Percentiles rank a stretch among this genome's conserved stretches.
Conservation (phyloP, 2,113 vertebrate genomes). For the Oriolus oriolus region DNA sequence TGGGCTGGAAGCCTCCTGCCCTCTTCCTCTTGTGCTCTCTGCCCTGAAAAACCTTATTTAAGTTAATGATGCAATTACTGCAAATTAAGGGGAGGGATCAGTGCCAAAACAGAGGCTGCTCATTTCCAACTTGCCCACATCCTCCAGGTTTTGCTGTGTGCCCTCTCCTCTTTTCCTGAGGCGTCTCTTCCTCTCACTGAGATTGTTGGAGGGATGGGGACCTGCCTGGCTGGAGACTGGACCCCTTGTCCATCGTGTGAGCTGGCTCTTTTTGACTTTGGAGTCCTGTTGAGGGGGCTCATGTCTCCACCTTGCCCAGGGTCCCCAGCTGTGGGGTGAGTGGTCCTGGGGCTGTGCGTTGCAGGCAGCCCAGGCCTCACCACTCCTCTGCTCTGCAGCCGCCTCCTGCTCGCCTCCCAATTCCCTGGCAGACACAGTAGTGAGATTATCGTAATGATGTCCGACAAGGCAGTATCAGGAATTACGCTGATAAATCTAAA, state of each 20-base stretch:
- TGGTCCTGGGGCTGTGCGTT: neutral
- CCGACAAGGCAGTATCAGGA: slow-evolving; percentile 60
- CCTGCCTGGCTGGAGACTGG: neutral
- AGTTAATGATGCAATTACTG: slow-evolving; percentile 33
- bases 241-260: neutral
- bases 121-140: neutral
- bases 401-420: neutral
- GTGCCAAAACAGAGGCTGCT: slow-evolving; percentile 30
- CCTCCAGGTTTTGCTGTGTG: neutral
- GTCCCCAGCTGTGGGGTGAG: neutral
- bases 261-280: neutral
- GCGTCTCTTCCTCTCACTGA: neutral
- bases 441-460: slow-evolving; percentile 67
- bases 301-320: neutral
- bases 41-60: neutral
- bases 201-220: neutral
- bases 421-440: slow-evolving; percentile 4
- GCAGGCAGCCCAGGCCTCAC: neutral
- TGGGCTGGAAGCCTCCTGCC: neutral
- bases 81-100: slow-evolving; percentile 24
- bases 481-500: slow-evolving; percentile 66
- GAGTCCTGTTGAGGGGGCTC: neutral
- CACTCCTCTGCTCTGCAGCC: neutral
- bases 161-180: neutral
- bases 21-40: neutral